Conservation (phyloP, 2,113 vertebrate species). For the Sylvia atricapilla region DNA sequence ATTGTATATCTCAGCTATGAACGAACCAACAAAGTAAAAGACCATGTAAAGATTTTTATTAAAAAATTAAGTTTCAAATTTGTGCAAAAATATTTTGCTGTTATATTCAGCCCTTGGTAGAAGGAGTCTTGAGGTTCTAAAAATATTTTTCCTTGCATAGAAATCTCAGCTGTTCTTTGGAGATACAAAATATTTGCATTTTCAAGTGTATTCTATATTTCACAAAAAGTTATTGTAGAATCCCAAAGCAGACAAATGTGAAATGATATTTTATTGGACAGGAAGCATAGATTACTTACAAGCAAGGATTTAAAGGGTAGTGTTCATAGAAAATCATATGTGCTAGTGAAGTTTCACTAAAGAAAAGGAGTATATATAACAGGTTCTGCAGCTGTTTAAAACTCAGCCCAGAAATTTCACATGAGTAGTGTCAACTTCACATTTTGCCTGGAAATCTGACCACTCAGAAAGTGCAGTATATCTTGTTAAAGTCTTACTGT, state of each 20-base stretch:
- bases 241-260: not conserved
- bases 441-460: constrained; percentile 25
- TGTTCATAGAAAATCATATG: not conserved
- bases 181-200: not conserved
- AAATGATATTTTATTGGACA: not conserved
- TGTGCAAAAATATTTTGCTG: not conserved
- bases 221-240: not conserved
- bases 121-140: not conserved
- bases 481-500: constrained; percentile 16
- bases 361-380: not conserved
- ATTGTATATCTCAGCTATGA: not conserved
- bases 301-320: not conserved
- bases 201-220: not conserved
- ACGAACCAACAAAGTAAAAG: not conserved
- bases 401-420: not conserved
- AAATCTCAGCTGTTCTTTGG: not conserved
- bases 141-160: not conserved
- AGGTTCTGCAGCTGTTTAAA: not conserved
- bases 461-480: not conserved
- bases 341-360: not conserved
- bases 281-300: not conserved
- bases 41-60: not conserved
- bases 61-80: not conserved
- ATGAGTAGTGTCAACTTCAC: not conserved
- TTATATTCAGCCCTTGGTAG: not conserved